Evolutionary conservation across 2,888 invertebrate genomes (phyloP), one percentile per base, ranked within the genome.

Genomic region (Nomada flava): DNA sequence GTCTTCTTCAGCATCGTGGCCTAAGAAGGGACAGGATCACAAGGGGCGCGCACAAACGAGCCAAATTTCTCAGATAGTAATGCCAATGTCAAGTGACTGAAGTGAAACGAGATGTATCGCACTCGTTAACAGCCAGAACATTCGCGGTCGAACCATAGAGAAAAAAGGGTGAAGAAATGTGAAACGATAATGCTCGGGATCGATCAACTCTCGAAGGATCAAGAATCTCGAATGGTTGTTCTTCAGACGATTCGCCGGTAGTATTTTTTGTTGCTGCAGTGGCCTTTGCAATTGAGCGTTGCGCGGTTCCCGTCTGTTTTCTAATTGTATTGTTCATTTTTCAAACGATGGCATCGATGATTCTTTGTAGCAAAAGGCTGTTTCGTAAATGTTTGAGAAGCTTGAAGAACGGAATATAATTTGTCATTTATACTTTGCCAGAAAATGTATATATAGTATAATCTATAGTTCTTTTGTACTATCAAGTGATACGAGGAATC

Each of bases 1-100:
- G 97, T 97, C 96, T 99, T 99, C 97, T 99, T 99, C 95, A 99
- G 96, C 99, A 99, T 99, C 95, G 99, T 99, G 94, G 99, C 99
- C 99, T 99, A 95, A 95, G 95, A 95, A 94, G 94, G 94, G 94
- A 89, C 86, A 91, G 90, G 94, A 90, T 90, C 88, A 91, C 79
- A 79, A 84, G 88, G 89, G 87, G 88, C 88, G 88, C 88, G 80
- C 87, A 91, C 88, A 91, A 87, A 89, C 87, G 88, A 89, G 85
- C 10, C 87, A 89, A 20, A 84, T 83, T 11, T 57, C 10, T 79
- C 52, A 70, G 83, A 88, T 82, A 84, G 83, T 79, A 90, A 78
- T 67, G 82, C 75, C 82, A 85, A 74, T 85, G 74, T 71, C 79
- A 65, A 85, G 70, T 84, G 44, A 44, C 65, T 84, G 86, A 80